These are phyloP conservation scores for Crotalus viridis DNA, from an alignment of 2,113 vertebrate species.

Conservation along the genomic window DNA sequence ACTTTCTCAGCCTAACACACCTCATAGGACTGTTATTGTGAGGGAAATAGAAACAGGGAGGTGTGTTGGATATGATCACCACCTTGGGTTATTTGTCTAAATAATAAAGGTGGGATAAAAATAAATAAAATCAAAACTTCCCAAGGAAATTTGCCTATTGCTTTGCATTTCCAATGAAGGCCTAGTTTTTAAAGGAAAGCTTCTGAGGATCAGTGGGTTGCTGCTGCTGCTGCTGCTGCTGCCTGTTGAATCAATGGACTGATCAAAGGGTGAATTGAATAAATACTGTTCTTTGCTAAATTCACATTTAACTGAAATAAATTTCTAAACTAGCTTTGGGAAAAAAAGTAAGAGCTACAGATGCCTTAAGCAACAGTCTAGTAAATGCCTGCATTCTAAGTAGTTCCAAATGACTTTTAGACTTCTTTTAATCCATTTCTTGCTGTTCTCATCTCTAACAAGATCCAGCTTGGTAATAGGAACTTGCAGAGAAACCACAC, in stretches of 20 bases:
- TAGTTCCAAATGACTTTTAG: neutral
- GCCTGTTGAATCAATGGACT: neutral
- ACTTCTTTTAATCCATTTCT: neutral
- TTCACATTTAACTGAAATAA: neutral
- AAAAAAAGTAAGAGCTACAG: neutral
- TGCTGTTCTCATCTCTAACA: conserved; percentile 16
- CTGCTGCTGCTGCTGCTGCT: neutral
- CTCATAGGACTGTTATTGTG: neutral
- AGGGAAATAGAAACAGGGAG: neutral
- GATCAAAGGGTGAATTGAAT: neutral
- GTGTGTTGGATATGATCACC: neutral
- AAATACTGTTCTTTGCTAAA: neutral
- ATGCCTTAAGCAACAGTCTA: neutral
- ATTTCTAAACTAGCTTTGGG: neutral
- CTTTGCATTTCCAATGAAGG: neutral
- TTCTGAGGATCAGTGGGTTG: neutral
- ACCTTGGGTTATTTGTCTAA: neutral
- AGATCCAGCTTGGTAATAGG: neutral
- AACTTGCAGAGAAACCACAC: neutral
- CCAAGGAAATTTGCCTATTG: neutral
- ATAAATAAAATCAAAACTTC: neutral
- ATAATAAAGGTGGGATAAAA: neutral
- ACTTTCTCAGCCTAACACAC: neutral
- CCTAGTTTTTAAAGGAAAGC: neutral
- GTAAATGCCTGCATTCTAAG: neutral